Conservation (phyloP, 2,113 vertebrate species). For the Pygoscelis antarcticus region DNA sequence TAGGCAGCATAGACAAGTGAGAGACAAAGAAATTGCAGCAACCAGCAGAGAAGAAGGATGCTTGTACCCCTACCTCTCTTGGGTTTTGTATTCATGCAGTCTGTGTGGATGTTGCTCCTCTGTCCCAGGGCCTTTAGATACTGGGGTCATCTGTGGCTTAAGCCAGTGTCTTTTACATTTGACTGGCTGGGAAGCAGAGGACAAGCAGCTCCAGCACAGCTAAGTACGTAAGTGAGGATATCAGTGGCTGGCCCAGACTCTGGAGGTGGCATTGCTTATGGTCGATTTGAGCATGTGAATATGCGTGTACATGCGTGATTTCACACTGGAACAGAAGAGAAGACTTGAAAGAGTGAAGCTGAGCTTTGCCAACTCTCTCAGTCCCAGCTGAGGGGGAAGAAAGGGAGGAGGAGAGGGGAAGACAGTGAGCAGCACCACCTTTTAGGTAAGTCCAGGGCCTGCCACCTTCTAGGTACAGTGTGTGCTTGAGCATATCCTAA, state of each 20-base stretch:
- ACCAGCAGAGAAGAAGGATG: not conserved
- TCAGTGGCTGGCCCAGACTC: not conserved
- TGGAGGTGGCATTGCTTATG: not conserved
- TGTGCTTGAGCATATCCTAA: not conserved
- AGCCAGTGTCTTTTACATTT: not conserved
- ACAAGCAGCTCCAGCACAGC: not conserved
- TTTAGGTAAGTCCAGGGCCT: not conserved
- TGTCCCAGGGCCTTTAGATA: not conserved
- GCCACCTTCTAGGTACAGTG: not conserved
- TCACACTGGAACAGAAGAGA: not conserved
- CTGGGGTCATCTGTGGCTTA: not conserved
- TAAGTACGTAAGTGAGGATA: not conserved
- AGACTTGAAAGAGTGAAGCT: not conserved
- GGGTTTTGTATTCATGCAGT: not conserved
- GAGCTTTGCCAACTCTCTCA: not conserved
- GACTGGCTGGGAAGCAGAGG: not conserved
- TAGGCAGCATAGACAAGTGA: not conserved
- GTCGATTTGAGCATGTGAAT: not conserved
- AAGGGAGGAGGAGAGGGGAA: not conserved
- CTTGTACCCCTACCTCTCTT: not conserved
- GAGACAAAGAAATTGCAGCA: not conserved
- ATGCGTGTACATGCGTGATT: rapidly evolving
- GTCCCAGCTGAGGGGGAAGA: not conserved
- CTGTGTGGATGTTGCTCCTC: not conserved
- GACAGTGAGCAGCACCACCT: not conserved